Evolutionary conservation across 2,113 vertebrate species (phyloP).

Genomic region (Sprattus sprattus): DNA sequence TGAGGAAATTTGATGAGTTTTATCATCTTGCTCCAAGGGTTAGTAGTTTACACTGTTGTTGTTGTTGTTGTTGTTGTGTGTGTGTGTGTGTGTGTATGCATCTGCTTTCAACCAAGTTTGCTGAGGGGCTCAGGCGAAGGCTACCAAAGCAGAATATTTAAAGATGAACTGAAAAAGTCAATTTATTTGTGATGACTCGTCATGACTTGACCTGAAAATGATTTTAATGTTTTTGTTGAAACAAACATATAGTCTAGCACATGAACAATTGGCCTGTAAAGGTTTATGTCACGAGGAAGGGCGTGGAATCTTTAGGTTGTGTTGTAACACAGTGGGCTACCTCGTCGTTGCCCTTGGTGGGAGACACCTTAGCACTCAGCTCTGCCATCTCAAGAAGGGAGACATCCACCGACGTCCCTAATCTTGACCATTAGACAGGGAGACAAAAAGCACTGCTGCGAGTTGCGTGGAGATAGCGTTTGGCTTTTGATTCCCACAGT

Average conservation of each 20-base stretch:
- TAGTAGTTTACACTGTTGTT: constrained; percentile 62
- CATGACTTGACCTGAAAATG: constrained; percentile 4
- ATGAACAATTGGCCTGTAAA: background rate
- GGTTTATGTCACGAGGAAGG: background rate
- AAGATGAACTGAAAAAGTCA: background rate
- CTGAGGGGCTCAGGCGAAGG: background rate
- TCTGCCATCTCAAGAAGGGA: background rate
- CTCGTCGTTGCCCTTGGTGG: background rate
- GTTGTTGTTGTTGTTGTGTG: background rate
- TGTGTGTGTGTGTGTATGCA: constrained; percentile 33
- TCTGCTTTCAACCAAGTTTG: constrained; percentile 32
- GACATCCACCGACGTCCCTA: background rate
- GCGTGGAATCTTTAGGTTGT: background rate
- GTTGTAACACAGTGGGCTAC: background rate
- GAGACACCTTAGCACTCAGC: background rate
- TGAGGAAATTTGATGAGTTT: constrained; percentile 83
- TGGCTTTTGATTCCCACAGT: background rate
- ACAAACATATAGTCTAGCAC: constrained; percentile 3
- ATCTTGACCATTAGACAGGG: background rate
- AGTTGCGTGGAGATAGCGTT: background rate
- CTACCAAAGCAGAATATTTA: constrained; percentile 9
- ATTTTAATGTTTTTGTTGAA: background rate
- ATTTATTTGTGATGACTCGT: constrained; percentile 2
- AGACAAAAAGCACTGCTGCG: background rate
- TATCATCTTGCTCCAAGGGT: constrained; percentile 78